phyloP scores from a whole-genome alignment of 2,113 vertebrate species.

The Xiphophorus hellerii region DNA sequence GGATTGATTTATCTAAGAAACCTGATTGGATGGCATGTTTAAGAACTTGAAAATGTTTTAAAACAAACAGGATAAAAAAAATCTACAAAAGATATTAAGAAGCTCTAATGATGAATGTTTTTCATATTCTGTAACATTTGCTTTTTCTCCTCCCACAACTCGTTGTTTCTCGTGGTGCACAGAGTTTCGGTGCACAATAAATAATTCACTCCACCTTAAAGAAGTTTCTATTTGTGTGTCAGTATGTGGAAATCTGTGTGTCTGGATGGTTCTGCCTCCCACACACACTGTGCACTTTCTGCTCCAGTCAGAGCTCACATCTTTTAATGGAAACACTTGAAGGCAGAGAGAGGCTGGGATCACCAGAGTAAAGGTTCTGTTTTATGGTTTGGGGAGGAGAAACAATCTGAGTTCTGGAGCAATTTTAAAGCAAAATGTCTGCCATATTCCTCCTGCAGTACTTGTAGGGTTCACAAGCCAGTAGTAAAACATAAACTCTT shows the following conservation, averaged over 20 bases:
- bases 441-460: background rate
- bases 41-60: background rate
- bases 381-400: background rate
- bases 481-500: background rate
- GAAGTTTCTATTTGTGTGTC: conserved; percentile 29
- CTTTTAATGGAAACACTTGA: conserved; percentile 25
- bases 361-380: background rate
- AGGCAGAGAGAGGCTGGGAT: background rate
- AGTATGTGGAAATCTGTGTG: background rate
- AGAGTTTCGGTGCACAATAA: conserved; percentile 8
- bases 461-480: no score
- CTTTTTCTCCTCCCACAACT: no score
- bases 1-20: no score
- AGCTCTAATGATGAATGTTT: no score
- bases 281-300: conserved; percentile 2
- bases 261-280: background rate
- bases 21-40: background rate
- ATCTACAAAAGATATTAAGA: background rate
- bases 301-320: conserved; percentile 15
- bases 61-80: background rate
- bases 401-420: background rate
- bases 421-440: background rate
- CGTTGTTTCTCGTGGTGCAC: background rate
- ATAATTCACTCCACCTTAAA: conserved; percentile 28
- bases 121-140: background rate